Conservation (phyloP, 2,113 vertebrate genomes). For the Petrocephalus microphthalmus region DNA sequence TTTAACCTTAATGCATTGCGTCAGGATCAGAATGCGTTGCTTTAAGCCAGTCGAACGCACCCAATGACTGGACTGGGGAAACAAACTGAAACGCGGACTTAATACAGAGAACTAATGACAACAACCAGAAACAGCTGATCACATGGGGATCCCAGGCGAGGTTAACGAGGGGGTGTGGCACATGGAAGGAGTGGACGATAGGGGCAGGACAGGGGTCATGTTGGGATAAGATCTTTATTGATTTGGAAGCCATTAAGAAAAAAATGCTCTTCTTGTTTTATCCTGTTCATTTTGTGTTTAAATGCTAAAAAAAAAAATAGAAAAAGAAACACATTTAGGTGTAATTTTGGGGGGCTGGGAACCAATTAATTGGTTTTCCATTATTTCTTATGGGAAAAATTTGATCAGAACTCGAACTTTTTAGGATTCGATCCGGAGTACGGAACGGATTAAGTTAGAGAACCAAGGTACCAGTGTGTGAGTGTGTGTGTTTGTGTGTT, state of each 20-base stretch:
- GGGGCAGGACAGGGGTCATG: neutral
- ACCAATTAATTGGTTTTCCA: too few relatives aligned
- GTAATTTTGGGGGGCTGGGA: neutral
- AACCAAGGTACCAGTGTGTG: neutral
- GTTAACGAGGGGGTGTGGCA: neutral
- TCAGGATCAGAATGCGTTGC: neutral
- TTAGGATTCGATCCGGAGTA: neutral
- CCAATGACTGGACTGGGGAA: constrained; percentile 1
- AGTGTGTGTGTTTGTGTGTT: too few relatives aligned
- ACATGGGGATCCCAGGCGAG: neutral
- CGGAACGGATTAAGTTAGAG: neutral
- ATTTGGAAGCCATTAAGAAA: neutral
- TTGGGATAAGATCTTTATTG: constrained; percentile 1
- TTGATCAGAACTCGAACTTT: neutral
- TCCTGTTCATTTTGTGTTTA: constrained; percentile 6
- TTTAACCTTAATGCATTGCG: neutral
- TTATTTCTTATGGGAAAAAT: neutral
- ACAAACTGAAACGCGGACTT: neutral
- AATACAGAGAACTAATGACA: neutral
- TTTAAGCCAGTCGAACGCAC: neutral
- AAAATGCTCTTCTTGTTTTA: constrained; percentile 6
- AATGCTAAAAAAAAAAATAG: neutral
- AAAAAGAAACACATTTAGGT: neutral
- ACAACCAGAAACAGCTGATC: constrained; percentile 5
- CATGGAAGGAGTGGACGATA: neutral